phyloP scores from a whole-genome alignment of 2,797 vertebrate genomes.

The Chelon auratus region DNA sequence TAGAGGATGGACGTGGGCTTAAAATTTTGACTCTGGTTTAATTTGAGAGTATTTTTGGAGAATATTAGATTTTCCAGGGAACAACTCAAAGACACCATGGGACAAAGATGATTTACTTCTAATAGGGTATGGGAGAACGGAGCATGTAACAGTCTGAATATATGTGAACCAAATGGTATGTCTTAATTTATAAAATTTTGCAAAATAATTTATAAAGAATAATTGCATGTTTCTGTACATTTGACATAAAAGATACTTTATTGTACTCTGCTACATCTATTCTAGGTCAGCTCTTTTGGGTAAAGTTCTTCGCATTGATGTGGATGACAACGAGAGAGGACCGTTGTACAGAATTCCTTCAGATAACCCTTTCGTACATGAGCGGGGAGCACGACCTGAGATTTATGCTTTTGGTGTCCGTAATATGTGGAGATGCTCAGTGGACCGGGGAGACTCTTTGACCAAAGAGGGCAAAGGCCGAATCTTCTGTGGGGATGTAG shows the following conservation, averaged over 20 bases:
- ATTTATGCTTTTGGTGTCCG: slow-evolving; percentile 92
- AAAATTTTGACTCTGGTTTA: too few relatives aligned
- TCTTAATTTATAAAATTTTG: too few relatives aligned
- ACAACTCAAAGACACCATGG: too few relatives aligned
- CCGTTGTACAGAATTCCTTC: slow-evolving; percentile 90
- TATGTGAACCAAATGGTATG: too few relatives aligned
- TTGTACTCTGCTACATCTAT: not conserved
- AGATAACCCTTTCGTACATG: slow-evolving; percentile 90
- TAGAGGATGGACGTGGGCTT: too few relatives aligned
- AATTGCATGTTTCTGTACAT: not conserved
- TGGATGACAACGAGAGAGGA: slow-evolving; percentile 87
- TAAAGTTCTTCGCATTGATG: slow-evolving; percentile 94
- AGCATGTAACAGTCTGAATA: too few relatives aligned
- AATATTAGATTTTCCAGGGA: too few relatives aligned
- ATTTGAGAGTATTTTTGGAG: too few relatives aligned
- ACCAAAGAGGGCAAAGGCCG: slow-evolving; percentile 90
- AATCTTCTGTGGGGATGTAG: slow-evolving; percentile 96
- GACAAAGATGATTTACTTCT: too few relatives aligned
- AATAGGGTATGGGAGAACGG: too few relatives aligned
- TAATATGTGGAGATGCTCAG: slow-evolving; percentile 98
- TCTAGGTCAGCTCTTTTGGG: slow-evolving; percentile 91
- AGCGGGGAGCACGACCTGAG: slow-evolving; percentile 88
- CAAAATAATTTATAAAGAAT: not conserved
- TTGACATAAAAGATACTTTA: not conserved
- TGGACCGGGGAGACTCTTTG: slow-evolving; percentile 89